Evolutionary conservation across 2,888 invertebrate species (phyloP).

Genomic region (Tenthredo scrophulariae): DNA sequence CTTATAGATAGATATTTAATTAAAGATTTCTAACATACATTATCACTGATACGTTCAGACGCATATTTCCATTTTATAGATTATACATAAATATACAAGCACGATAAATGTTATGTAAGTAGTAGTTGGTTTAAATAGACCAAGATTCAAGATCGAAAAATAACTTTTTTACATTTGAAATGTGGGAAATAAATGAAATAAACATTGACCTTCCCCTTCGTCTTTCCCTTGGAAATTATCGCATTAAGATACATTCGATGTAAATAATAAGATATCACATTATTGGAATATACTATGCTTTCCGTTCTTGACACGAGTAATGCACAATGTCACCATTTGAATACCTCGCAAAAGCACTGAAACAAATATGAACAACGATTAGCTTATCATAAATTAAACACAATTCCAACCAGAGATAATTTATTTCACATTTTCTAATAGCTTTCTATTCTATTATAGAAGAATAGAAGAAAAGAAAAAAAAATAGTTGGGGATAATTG

Average conservation of each 20-base stretch:
- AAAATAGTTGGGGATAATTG: neutral
- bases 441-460: neutral
- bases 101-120: neutral
- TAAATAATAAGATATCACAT: slow-evolving; percentile 1
- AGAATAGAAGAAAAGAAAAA: neutral
- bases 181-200: neutral
- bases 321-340: slow-evolving; percentile 96
- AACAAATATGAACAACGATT: slow-evolving; percentile 70
- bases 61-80: slow-evolving; percentile 22
- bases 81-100: neutral
- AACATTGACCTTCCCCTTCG: neutral
- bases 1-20: slow-evolving; percentile 14
- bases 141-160: neutral
- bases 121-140: neutral
- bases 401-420: neutral
- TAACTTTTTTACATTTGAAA: slow-evolving; percentile 28
- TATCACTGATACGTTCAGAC: neutral
- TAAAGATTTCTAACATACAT: neutral
- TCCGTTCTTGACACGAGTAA: slow-evolving; percentile 89
- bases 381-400: slow-evolving; percentile 45
- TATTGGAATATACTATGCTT: slow-evolving; percentile 63
- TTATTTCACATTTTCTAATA: neutral
- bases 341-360: slow-evolving; percentile 94
- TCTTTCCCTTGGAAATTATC: neutral
- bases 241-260: neutral